These are phyloP conservation scores for Taphrorychus bicolor DNA, from an alignment of 2,888 invertebrate genomes.

Conservation along the genomic window DNA sequence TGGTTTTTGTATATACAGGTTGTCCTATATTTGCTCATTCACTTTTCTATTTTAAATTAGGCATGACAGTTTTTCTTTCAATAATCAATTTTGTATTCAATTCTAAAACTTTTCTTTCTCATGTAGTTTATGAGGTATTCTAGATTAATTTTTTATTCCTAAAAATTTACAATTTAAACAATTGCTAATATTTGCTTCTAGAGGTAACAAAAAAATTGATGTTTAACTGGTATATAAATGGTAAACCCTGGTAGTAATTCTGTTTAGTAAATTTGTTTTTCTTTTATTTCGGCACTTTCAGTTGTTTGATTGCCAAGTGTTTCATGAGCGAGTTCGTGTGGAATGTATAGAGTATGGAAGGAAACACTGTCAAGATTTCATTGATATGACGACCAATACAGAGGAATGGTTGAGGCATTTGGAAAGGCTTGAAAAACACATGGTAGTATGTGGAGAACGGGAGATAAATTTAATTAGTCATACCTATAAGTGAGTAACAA, in stretches of 20 bases:
- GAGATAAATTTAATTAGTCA: conserved; percentile 56
- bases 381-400: conserved; percentile 58
- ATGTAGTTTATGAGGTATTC: no score
- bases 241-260: neutral
- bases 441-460: conserved; percentile 56
- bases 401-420: conserved; percentile 52
- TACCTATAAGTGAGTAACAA: conserved; percentile 43
- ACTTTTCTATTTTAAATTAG: no score
- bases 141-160: no score
- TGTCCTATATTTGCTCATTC: no score
- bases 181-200: no score
- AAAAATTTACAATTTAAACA: no score
- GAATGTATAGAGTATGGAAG: conserved; percentile 79
- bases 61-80: no score
- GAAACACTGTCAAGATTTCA: conserved; percentile 66
- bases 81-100: no score
- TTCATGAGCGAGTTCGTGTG: conserved; percentile 76
- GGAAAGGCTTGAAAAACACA: conserved; percentile 55
- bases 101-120: no score
- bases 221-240: neutral
- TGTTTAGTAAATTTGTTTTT: neutral
- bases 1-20: no score
- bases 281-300: no score
- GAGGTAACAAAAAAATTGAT: no score
- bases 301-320: conserved; percentile 70